Percentiles rank a stretch among this genome's conserved stretches.
phyloP scores from a whole-genome alignment of 2,888 invertebrate species.

The Marasmarcha lunaedactyla region DNA sequence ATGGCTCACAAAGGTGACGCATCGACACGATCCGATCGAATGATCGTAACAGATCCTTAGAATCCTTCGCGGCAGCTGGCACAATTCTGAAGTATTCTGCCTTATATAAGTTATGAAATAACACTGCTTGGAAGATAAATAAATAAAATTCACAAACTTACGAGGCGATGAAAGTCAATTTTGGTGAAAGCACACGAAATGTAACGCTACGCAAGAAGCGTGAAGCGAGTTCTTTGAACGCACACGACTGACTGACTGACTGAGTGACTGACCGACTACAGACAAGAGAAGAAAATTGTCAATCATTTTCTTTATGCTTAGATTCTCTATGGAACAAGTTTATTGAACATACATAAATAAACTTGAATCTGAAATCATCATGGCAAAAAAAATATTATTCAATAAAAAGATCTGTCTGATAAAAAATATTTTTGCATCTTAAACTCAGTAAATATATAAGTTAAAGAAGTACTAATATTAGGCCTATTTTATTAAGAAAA shows the following conservation, averaged over 20 bases:
- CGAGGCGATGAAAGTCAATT: constrained; percentile 67
- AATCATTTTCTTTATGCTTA: too few relatives aligned
- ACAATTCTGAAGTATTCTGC: constrained; percentile 6
- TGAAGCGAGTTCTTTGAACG: constrained; percentile 51
- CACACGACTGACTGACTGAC: constrained; percentile 37
- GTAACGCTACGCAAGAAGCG: constrained; percentile 40
- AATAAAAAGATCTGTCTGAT: too few relatives aligned
- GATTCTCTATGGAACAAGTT: too few relatives aligned
- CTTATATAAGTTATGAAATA: constrained; percentile 11
- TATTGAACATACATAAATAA: too few relatives aligned
- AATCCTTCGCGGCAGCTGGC: constrained; percentile 14
- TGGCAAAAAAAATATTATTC: too few relatives aligned
- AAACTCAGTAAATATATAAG: too few relatives aligned
- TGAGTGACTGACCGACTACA: constrained; percentile 15
- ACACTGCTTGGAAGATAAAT: constrained; percentile 27
- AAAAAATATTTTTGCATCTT: too few relatives aligned
- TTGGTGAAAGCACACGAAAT: constrained; percentile 58
- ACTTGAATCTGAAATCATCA: too few relatives aligned
- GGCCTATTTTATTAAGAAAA: too few relatives aligned
- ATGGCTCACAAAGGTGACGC: constrained; percentile 69
- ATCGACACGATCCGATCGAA: constrained; percentile 65
- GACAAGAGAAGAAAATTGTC: too few relatives aligned
- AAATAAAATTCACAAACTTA: constrained; percentile 56
- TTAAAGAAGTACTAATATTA: too few relatives aligned
- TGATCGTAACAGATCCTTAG: constrained; percentile 37